Evolutionary conservation across 2,888 invertebrate genomes (phyloP).

Genomic region (Dorcus parallelipipedus): DNA sequence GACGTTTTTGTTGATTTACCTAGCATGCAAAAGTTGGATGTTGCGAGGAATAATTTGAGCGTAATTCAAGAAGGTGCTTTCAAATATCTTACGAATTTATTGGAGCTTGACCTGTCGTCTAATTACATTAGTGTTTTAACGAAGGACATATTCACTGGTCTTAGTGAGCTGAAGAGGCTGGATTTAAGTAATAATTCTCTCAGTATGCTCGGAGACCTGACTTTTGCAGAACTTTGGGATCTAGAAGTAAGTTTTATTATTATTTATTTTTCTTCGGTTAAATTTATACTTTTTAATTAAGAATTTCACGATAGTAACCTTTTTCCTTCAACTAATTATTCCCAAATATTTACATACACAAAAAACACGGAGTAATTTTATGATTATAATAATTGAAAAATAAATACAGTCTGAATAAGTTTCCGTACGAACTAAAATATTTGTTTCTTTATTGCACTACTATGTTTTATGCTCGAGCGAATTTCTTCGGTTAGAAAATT

Average conservation of each 20-base stretch:
- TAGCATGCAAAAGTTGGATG: slow-evolving; percentile 66
- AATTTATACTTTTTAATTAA: neutral
- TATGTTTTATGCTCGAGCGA: too few relatives aligned
- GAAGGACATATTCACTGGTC: slow-evolving; percentile 72
- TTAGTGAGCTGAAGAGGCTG: slow-evolving; percentile 69
- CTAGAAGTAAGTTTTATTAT: slow-evolving; percentile 50
- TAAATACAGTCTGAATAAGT: too few relatives aligned
- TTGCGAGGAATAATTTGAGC: slow-evolving; percentile 84
- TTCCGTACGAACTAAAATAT: too few relatives aligned
- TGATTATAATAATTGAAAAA: too few relatives aligned
- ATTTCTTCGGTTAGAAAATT: too few relatives aligned
- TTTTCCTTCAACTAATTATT: too few relatives aligned
- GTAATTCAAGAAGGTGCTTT: slow-evolving; percentile 83
- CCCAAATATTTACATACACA: too few relatives aligned
- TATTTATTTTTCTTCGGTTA: too few relatives aligned
- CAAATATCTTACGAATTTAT: slow-evolving; percentile 66
- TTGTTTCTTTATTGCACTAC: too few relatives aligned
- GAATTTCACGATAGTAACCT: neutral
- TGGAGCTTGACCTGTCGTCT: slow-evolving; percentile 76
- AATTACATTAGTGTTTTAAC: slow-evolving; percentile 74
- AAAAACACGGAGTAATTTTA: too few relatives aligned
- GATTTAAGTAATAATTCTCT: slow-evolving; percentile 73
- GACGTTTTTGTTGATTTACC: slow-evolving; percentile 74
- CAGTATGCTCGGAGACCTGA: slow-evolving; percentile 73
- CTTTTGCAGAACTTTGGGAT: slow-evolving; percentile 75